Base-by-base conservation (phyloP, 1,140 invertebrate species). In the Pinna nobilis region DNA sequence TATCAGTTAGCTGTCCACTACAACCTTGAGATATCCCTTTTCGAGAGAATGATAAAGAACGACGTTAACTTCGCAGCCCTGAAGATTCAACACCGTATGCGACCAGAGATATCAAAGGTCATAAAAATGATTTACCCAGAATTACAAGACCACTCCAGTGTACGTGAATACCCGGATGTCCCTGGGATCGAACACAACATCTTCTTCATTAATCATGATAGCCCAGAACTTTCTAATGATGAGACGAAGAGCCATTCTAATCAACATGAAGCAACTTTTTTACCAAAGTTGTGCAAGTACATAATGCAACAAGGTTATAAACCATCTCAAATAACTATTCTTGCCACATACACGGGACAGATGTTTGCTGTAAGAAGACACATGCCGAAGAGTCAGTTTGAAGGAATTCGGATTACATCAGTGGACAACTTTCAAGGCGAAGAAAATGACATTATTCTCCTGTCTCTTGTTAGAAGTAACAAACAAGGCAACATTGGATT, bases 391-490 rank as follows among this genome's bases (percentile, higher is more conserved):
- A 41, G 74, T 9, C 57, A 74, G 11, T 78, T 74, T 23, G 70
- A 82, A 66, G 79, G 76, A 15, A 80, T 90, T 3, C 61, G 82
- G 61, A 91, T 95, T 23, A 91, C 92, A 41, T 92, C 92, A 5
- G 92, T 96, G 1, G 95, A 97, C 84, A 95, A 94, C 74, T 88
- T 79, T 66, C 86, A 88, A 90, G 95, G 95, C 0, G 94, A 96
- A 86, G 95, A 97, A 88, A 94, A 93, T 41, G 93, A 95, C 76
- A 95, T 97, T 37, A 94, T 97, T 70, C 81, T 97, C 3, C 82
- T 97, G 7, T 96, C 95, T 0, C 88, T 97, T 6, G 95, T 97
- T 0, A 89, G 95, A 73, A 95, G 93, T 84, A 88, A 88, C 65
- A 70, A 84, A 1, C 87, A 92, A 3, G 90, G 90, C 15, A 91